These are phyloP conservation scores for Belgica antarctica DNA, from an alignment of 2,888 invertebrate genomes.

Conservation along the genomic window DNA sequence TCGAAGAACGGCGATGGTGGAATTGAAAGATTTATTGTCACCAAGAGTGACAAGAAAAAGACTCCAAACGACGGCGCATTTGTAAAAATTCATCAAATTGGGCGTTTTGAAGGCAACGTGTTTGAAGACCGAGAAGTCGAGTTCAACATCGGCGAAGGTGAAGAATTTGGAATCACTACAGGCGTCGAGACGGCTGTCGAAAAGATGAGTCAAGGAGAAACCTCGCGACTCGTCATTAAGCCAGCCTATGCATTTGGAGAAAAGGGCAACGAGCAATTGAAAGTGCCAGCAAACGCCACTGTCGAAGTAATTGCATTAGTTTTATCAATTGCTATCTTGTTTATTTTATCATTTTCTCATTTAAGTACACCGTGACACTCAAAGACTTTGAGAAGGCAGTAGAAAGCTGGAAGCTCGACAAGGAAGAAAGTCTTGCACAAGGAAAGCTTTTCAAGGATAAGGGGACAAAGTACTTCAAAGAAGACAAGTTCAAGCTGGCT, in stretches of 20 bases:
- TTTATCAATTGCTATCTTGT: no score
- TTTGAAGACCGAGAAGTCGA: conserved; percentile 75
- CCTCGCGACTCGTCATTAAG: conserved; percentile 68
- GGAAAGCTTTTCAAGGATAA: conserved; percentile 82
- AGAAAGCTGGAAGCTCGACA: conserved; percentile 79
- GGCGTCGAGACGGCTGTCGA: conserved; percentile 81
- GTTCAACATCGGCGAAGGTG: conserved; percentile 84
- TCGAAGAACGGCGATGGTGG: conserved; percentile 71
- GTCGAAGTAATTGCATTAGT: no score
- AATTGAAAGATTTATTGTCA: conserved; percentile 71
- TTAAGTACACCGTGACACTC: conserved; percentile 78
- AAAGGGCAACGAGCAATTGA: conserved; percentile 65
- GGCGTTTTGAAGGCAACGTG: conserved; percentile 48
- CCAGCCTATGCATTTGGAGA: conserved; percentile 78
- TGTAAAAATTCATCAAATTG: conserved; percentile 65
- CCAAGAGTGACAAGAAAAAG: conserved; percentile 67
- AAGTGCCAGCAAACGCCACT: conserved; percentile 74
- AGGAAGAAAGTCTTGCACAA: conserved; percentile 75
- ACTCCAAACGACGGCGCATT: conserved; percentile 78
- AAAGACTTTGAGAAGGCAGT: conserved; percentile 79
- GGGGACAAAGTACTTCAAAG: conserved; percentile 86
- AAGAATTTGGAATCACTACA: conserved; percentile 68
- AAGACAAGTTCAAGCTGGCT: conserved; percentile 72
- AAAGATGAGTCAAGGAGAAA: conserved; percentile 78
- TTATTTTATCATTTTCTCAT: no score